Conservation (phyloP, 2,113 vertebrate genomes). For the Nannospalax galili region DNA sequence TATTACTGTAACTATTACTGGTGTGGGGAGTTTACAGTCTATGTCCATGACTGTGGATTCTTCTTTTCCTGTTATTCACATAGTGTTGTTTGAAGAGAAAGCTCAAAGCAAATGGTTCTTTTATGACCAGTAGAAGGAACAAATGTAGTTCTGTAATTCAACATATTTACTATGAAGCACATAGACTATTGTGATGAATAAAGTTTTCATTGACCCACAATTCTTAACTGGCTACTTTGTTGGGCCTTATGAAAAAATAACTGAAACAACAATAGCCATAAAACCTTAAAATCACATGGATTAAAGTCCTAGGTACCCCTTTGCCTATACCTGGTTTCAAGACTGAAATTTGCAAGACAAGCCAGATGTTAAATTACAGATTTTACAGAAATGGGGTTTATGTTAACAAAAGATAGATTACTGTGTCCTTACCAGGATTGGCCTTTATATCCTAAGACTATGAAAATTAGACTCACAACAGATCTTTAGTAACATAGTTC, state of each 20-base stretch:
- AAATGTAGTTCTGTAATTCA: background rate
- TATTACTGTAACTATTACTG: background rate
- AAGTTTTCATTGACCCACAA: background rate
- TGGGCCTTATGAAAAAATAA: background rate
- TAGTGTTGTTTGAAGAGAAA: background rate
- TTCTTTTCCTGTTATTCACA: background rate
- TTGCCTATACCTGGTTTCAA: background rate
- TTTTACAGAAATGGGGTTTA: background rate
- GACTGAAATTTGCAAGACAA: background rate
- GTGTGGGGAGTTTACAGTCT: background rate
- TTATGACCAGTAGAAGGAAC: background rate
- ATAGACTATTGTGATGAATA: background rate
- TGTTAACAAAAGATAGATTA: background rate
- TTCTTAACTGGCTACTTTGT: constrained; percentile 10
- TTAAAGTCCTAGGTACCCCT: background rate
- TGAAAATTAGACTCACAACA: constrained; percentile 29
- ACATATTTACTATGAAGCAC: background rate
- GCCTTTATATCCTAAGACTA: background rate
- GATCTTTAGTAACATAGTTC: background rate
- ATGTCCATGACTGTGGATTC: background rate
- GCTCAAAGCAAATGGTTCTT: background rate
- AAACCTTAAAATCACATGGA: background rate
- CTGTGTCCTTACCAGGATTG: background rate
- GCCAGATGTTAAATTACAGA: background rate
- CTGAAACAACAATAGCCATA: background rate